Evolutionary conservation across 1,140 invertebrate species (phyloP).

Genomic region (Yoshiicerus persimilis): DNA sequence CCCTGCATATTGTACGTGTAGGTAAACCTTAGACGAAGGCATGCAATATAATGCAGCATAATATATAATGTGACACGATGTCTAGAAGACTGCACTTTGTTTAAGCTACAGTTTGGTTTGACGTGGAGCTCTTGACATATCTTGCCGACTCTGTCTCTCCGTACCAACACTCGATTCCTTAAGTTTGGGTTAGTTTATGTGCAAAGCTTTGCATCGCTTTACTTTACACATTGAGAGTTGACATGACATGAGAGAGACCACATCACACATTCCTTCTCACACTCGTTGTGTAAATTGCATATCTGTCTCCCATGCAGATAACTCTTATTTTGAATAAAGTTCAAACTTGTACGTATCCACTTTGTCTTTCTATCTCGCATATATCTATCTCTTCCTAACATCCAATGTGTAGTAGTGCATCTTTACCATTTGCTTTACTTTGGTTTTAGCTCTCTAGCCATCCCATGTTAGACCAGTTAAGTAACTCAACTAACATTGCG

Average conservation of each 20-base stretch:
- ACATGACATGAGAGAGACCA: constrained; percentile 18
- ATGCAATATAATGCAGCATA: not conserved
- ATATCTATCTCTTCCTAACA: not conserved
- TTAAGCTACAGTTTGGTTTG: not conserved
- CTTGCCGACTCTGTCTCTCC: not conserved
- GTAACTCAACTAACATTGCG: not conserved
- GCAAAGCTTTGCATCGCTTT: constrained; percentile 12
- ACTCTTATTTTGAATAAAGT: constrained; percentile 25
- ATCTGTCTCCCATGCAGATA: constrained; percentile 26
- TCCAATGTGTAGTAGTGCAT: not conserved
- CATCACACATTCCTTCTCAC: constrained; percentile 29
- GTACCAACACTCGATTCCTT: not conserved
- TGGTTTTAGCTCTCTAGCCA: not conserved
- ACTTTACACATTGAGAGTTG: constrained; percentile 17
- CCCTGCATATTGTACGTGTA: too few relatives aligned
- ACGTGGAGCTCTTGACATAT: not conserved
- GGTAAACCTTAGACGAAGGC: too few relatives aligned
- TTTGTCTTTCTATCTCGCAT: not conserved
- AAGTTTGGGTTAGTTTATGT: not conserved
- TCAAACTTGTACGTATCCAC: not conserved
- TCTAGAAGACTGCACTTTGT: not conserved
- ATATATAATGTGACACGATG: not conserved
- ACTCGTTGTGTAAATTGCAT: constrained; percentile 28
- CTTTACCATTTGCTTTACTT: not conserved
- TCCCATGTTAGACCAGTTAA: not conserved